These are phyloP conservation scores for Labeo calbasu DNA, from an alignment of 2,797 vertebrate genomes.

Conservation along the genomic window DNA sequence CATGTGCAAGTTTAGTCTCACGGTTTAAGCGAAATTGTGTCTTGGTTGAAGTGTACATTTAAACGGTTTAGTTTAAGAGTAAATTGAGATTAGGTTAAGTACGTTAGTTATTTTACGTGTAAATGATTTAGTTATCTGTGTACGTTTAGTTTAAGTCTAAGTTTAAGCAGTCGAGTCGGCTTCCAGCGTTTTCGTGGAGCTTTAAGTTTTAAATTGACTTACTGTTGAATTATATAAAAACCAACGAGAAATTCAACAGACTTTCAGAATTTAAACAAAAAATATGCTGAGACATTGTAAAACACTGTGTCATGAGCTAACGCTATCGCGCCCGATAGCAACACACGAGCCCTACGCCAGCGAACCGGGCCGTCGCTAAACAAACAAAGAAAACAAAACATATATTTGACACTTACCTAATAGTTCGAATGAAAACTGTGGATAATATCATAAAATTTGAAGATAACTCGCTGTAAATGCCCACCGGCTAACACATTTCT, in stretches of 20 bases:
- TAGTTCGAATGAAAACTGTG: conserved; percentile 47
- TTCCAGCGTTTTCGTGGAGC: background rate
- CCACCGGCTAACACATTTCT: conserved; percentile 75
- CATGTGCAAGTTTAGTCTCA: background rate
- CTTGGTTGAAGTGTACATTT: background rate
- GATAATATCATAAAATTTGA: conserved; percentile 54
- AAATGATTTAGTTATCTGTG: background rate
- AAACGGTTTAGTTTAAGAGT: background rate
- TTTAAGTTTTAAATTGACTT: background rate
- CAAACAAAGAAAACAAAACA: background rate
- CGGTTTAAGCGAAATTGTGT: background rate
- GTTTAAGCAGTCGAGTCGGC: background rate
- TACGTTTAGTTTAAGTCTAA: background rate
- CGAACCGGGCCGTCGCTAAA: background rate
- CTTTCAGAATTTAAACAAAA: background rate
- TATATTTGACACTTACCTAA: conserved; percentile 66
- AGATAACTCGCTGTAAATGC: conserved; percentile 63
- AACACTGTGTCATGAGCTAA: conserved; percentile 1
- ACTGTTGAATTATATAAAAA: background rate
- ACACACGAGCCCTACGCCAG: background rate
- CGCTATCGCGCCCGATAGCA: background rate
- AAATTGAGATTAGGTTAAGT: background rate
- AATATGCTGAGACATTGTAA: background rate
- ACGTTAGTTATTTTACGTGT: background rate
- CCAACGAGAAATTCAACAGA: background rate